phyloP scores from a whole-genome alignment of 2,113 vertebrate genomes.

The Smithornis capensis region DNA sequence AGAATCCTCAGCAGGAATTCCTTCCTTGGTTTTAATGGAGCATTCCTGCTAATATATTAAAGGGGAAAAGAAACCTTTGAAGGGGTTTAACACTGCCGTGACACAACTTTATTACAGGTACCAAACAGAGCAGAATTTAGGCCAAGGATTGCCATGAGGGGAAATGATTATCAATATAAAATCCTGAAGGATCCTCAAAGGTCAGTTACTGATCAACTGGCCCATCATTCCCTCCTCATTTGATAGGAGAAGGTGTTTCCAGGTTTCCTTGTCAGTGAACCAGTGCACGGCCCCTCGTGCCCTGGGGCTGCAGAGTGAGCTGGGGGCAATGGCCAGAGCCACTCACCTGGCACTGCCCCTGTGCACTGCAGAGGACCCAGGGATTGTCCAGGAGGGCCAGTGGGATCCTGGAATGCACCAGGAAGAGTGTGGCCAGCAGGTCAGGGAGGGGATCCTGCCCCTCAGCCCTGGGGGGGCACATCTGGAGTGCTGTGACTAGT shows the following conservation, averaged over 20 bases:
- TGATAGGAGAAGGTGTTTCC: not conserved
- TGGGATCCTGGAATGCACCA: no score
- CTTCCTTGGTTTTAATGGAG: not conserved
- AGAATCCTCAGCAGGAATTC: not conserved
- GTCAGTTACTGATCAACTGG: not conserved
- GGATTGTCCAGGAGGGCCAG: no score
- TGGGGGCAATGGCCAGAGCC: not conserved
- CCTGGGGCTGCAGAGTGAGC: not conserved
- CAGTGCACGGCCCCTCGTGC: not conserved
- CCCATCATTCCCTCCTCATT: not conserved
- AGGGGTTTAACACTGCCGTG: not conserved
- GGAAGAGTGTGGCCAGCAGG: no score
- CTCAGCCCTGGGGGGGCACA: no score
- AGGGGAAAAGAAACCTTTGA: not conserved
- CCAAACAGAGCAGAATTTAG: not conserved
- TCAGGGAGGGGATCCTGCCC: no score
- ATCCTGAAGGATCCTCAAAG: not conserved
- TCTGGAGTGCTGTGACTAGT: no score
- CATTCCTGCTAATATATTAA: not conserved
- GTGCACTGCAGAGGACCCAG: not conserved
- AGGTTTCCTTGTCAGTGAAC: not conserved
- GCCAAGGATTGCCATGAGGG: not conserved
- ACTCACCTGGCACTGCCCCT: not conserved
- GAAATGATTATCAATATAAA: not conserved
- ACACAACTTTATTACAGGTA: not conserved